Conservation (phyloP, 2,113 vertebrate species). For the Helogale parvula region DNA sequence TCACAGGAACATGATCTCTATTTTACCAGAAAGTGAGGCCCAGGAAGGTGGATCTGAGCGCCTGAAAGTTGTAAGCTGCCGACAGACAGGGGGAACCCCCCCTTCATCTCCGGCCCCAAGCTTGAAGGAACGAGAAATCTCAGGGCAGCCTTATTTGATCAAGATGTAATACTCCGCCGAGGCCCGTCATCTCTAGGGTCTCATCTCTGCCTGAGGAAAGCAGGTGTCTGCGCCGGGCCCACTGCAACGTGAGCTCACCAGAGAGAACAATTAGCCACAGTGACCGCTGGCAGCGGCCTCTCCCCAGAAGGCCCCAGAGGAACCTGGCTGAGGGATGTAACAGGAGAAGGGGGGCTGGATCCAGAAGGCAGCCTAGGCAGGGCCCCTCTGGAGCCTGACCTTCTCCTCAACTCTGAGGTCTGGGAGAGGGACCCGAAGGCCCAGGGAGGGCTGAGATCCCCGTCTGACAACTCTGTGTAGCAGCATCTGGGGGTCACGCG, state of each 20-base stretch:
- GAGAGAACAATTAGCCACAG: neutral
- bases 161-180: neutral
- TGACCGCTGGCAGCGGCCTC: neutral
- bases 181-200: neutral
- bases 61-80: neutral
- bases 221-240: neutral
- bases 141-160: conserved; percentile 36
- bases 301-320: neutral
- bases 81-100: neutral
- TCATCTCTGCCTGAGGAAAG: neutral
- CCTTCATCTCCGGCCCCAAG: neutral
- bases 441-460: neutral
- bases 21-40: neutral
- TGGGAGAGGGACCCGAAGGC: neutral
- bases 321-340: neutral
- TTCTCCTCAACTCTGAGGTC: neutral
- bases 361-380: neutral
- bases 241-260: neutral
- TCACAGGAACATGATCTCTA: neutral
- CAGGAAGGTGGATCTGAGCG: neutral
- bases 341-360: neutral
- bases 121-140: conserved; percentile 1
- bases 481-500: rapidly evolving
- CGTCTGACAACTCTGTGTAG: neutral
- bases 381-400: neutral